Conservation (phyloP, 2,113 vertebrate genomes). For the Sylvietta virens region DNA sequence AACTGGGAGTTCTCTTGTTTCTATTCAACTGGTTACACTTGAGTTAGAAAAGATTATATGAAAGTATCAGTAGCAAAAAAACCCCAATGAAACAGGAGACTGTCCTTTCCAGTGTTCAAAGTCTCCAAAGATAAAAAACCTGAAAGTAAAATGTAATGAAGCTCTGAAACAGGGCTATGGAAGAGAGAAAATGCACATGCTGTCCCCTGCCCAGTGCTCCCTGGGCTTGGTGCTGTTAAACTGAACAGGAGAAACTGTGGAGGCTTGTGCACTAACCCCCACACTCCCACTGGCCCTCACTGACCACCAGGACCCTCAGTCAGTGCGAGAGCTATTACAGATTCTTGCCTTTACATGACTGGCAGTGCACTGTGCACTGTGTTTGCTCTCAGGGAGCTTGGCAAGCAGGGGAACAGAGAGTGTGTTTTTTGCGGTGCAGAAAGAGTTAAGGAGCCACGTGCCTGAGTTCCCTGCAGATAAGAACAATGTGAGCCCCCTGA, state of each 20-base stretch:
- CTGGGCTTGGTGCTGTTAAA: not conserved
- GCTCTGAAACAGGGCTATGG: not conserved
- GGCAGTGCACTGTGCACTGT: not conserved
- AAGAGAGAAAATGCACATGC: not conserved
- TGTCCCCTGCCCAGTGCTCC: not conserved
- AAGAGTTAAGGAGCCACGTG: not conserved
- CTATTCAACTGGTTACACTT: not conserved
- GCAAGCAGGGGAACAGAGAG: not conserved
- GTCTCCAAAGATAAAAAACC: not conserved
- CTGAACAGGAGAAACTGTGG: not conserved
- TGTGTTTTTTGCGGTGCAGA: rapidly evolving
- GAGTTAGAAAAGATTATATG: not conserved
- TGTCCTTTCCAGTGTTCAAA: not conserved
- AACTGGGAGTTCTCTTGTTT: not conserved
- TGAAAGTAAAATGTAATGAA: not conserved
- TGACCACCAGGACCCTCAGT: not conserved
- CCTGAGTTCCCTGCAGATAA: not conserved
- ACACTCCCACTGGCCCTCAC: not conserved
- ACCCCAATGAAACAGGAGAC: not conserved
- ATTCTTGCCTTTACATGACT: not conserved
- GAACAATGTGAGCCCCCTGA: not conserved
- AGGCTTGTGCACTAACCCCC: not conserved
- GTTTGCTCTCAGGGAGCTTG: not conserved
- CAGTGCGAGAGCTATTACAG: not conserved
- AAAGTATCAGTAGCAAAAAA: not conserved